These are phyloP conservation scores for Sycophila sp. DNA, from an alignment of 1,140 invertebrate species.

Conservation along the genomic window DNA sequence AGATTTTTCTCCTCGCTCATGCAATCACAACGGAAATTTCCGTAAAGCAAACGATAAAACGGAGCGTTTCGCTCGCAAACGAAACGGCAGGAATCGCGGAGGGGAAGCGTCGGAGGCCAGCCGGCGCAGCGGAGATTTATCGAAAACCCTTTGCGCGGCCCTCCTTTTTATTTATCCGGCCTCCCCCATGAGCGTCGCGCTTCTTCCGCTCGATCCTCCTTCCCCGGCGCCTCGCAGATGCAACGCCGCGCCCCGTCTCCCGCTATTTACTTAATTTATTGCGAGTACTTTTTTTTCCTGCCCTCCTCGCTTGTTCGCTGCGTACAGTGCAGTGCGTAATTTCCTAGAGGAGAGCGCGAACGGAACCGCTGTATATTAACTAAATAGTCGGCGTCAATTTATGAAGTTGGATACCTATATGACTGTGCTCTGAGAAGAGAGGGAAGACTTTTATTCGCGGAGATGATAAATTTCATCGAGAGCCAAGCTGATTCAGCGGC, in stretches of 20 bases:
- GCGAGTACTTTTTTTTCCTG: background rate
- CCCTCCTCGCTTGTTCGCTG: background rate
- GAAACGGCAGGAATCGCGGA: no score
- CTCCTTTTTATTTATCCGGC: constrained; percentile 5
- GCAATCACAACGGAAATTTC: no score
- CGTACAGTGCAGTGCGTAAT: background rate
- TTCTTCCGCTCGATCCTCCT: background rate
- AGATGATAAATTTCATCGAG: no score
- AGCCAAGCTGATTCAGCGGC: no score
- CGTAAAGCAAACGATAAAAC: no score
- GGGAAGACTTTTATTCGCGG: no score
- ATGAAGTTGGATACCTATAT: no score
- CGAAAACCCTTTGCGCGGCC: constrained; percentile 43
- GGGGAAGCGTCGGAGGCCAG: no score
- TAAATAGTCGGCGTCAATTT: background rate
- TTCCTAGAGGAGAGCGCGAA: background rate
- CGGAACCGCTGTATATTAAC: background rate
- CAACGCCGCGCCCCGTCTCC: background rate
- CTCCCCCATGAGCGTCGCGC: background rate
- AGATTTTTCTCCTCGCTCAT: no score
- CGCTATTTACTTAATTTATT: constrained; percentile 18
- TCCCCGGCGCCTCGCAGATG: background rate
- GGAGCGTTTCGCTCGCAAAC: no score
- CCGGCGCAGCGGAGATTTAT: constrained; percentile 48
- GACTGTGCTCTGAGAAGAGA: no score